A percentile compares a stretch with the other conserved stretches of the same genome.
Evolutionary conservation across 1,140 invertebrate genomes (phyloP).

Genomic region (Sogatella furcifera): DNA sequence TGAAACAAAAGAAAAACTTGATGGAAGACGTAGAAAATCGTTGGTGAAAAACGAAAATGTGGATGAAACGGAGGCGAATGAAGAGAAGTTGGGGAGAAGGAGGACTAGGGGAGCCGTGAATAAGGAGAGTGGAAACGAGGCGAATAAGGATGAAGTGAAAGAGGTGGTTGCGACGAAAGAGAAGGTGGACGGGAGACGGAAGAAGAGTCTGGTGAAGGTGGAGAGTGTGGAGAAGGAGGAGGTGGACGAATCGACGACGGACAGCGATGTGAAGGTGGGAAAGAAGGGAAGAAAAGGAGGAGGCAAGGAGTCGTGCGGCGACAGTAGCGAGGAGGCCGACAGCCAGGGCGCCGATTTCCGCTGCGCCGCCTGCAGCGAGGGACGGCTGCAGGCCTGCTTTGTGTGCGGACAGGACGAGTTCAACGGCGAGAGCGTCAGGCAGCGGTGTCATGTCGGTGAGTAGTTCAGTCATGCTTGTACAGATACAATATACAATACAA

Average conservation of each 20-base stretch:
- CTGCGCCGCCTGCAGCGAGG: conserved; percentile 36
- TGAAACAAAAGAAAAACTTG: no score
- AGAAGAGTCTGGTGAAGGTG: conserved; percentile 27
- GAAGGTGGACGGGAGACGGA: conserved; percentile 11
- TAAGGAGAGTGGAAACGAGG: conserved; percentile 32
- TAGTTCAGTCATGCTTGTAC: not conserved
- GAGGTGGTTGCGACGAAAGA: conserved; percentile 29
- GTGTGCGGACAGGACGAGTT: conserved; percentile 32
- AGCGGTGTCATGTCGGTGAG: conserved; percentile 23
- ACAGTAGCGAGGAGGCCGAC: conserved; percentile 26
- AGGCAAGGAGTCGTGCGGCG: conserved; percentile 32
- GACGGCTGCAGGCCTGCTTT: conserved; percentile 36
- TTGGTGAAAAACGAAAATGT: not conserved
- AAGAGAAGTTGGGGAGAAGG: not conserved
- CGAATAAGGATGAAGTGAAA: conserved; percentile 24
- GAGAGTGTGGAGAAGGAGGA: not conserved
- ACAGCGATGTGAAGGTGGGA: conserved; percentile 6
- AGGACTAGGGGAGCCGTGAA: not conserved
- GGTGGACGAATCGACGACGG: not conserved
- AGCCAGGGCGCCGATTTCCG: conserved; percentile 30
- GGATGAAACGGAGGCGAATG: not conserved
- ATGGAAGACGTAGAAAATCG: no score
- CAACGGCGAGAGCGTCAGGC: conserved; percentile 27
- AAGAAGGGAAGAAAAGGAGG: conserved; percentile 28
- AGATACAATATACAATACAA: no score